Conservation (phyloP, 2,797 vertebrate species). For the Diplodus puntazzo region DNA sequence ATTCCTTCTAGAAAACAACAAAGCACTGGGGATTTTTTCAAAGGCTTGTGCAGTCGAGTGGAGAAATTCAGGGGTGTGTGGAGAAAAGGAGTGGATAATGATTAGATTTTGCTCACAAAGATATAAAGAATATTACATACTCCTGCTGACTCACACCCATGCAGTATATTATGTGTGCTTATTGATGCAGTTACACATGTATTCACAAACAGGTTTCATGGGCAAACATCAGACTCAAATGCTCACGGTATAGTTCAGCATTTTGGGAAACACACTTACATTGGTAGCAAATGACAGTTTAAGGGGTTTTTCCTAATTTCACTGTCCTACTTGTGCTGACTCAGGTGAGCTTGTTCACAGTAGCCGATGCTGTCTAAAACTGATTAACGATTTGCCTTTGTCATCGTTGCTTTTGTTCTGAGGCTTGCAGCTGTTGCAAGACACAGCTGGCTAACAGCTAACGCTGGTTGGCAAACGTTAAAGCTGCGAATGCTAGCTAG, state of each 20-base stretch:
- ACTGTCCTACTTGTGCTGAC: no score
- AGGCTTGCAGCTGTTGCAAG: no score
- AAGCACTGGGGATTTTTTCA: conserved; percentile 54
- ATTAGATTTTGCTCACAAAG: conserved; percentile 30
- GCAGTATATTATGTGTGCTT: neutral
- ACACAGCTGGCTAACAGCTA: no score
- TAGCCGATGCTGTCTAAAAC: no score
- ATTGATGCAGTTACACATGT: neutral
- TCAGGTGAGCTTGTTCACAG: no score
- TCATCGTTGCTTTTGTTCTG: no score
- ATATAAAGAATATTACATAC: conserved; percentile 19
- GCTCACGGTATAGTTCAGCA: neutral
- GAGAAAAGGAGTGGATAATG: conserved; percentile 41
- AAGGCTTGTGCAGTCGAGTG: conserved; percentile 35
- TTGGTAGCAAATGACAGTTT: neutral
- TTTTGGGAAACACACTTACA: neutral
- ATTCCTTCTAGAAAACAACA: conserved; percentile 68
- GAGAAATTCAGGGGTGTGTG: conserved; percentile 28
- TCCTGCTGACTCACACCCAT: neutral
- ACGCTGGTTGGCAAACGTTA: no score
- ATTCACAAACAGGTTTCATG: neutral
- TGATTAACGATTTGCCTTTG: no score
- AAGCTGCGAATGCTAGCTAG: no score
- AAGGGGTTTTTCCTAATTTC: no score
- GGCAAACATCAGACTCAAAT: neutral